Conservation (phyloP, 1,140 invertebrate genomes). For the Chionoecetes opilio region DNA sequence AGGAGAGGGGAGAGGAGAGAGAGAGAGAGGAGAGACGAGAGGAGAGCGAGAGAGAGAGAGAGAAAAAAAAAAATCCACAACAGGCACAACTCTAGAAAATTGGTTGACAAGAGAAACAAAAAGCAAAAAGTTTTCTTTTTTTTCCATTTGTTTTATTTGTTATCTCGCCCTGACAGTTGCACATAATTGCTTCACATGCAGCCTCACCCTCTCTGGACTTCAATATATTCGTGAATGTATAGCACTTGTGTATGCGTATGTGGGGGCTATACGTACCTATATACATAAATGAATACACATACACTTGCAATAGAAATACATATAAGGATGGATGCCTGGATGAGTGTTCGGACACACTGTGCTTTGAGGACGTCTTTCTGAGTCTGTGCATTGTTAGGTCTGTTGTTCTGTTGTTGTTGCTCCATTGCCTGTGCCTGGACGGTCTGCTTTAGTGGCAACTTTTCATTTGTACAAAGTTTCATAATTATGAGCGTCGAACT, state of each 20-base stretch:
- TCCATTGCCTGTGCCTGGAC: not conserved
- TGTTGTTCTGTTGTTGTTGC: not conserved
- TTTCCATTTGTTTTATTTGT: not conserved
- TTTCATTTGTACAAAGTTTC: not conserved
- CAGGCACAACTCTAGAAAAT: not conserved
- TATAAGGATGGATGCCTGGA: not conserved
- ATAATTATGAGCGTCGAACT: too few species aligned
- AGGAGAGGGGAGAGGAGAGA: too few species aligned
- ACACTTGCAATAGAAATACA: not conserved
- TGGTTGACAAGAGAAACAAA: not conserved
- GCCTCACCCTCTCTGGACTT: not conserved
- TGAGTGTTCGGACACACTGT: not conserved
- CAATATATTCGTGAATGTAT: not conserved
- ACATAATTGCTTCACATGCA: not conserved
- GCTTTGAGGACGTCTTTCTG: too few species aligned
- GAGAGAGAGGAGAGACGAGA: too few species aligned
- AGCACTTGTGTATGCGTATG: too few species aligned
- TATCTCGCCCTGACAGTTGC: not conserved
- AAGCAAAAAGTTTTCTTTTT: slow-evolving; percentile 13
- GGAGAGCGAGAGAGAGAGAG: not conserved
- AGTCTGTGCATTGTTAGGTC: not conserved
- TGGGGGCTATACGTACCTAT: not conserved
- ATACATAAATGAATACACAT: not conserved
- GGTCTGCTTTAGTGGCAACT: not conserved
- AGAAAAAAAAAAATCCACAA: not conserved